These are phyloP conservation scores for Stylophora pistillata DNA, from an alignment of 64 coral and sea anemone genomes.

Conservation along the genomic window DNA sequence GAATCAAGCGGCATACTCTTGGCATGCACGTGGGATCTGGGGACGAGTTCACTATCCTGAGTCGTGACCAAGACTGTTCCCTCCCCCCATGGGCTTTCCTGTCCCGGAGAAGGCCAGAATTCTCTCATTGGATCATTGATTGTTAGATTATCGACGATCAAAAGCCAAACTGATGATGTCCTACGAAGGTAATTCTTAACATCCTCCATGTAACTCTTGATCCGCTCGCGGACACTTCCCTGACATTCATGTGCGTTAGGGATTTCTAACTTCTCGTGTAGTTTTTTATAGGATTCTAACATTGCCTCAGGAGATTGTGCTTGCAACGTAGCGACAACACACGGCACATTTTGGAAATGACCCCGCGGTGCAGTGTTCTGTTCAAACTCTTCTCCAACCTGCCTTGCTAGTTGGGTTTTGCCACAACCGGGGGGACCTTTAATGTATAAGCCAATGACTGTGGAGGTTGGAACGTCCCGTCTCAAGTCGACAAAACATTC, in stretches of 20 bases:
- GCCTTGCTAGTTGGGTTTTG: conserved; percentile 79
- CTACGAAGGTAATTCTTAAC: conserved; percentile 50
- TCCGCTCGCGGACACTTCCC: conserved; percentile 25
- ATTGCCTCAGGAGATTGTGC: conserved; percentile 56
- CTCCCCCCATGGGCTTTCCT: conserved; percentile 65
- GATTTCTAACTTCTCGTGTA: conserved; percentile 48
- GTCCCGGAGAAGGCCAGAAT: conserved; percentile 73
- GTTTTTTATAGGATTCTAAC: conserved; percentile 70
- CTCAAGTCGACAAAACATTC: conserved; percentile 28
- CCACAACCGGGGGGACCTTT: conserved; percentile 89
- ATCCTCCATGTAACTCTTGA: conserved; percentile 42
- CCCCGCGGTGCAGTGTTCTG: background rate
- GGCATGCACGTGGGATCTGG: conserved; percentile 67
- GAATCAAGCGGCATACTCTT: conserved; percentile 40
- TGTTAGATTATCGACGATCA: conserved; percentile 84
- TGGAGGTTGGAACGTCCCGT: background rate
- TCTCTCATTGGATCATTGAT: conserved; percentile 65
- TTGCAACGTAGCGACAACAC: conserved; percentile 66
- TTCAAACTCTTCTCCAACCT: conserved; percentile 54
- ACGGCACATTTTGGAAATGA: background rate
- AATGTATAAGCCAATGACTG: conserved; percentile 58
- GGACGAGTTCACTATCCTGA: conserved; percentile 73
- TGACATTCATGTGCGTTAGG: background rate
- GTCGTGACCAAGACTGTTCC: conserved; percentile 81
- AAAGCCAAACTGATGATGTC: conserved; percentile 49